A percentile compares a stretch with the other conserved stretches of the same genome.
Evolutionary conservation across 2,888 invertebrate genomes (phyloP).

Genomic region (Pyralis farinalis): DNA sequence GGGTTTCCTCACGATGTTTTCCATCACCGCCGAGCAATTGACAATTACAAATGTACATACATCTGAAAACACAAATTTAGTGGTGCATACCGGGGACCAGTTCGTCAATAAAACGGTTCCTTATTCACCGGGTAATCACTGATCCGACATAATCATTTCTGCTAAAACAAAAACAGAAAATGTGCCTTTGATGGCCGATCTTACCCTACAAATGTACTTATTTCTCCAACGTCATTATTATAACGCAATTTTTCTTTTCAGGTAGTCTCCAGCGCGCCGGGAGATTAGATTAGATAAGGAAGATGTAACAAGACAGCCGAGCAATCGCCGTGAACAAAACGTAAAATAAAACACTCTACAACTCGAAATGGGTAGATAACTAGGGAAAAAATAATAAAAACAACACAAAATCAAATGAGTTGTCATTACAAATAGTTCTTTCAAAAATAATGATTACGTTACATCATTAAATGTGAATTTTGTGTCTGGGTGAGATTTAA

Average conservation of each 20-base stretch:
- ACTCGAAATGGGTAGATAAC: slow-evolving; percentile 5
- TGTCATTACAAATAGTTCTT: neutral
- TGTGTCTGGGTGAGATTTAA: neutral
- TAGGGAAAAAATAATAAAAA: neutral
- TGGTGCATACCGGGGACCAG: no score
- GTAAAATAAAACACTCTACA: neutral
- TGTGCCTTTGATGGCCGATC: neutral
- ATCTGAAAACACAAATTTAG: no score
- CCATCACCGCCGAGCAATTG: no score
- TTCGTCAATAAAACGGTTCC: no score
- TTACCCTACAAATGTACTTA: neutral
- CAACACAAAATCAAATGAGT: neutral
- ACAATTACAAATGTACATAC: no score
- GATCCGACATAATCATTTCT: no score
- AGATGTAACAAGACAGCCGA: slow-evolving; percentile 20
- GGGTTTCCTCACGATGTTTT: no score
- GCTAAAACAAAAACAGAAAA: neutral
- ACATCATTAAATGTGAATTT: neutral
- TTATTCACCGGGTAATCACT: no score
- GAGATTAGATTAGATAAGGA: slow-evolving; percentile 39
- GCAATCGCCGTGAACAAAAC: neutral
- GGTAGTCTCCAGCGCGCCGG: slow-evolving; percentile 26
- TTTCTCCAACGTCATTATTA: slow-evolving; percentile 19
- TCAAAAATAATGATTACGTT: slow-evolving; percentile 2
- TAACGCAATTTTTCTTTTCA: slow-evolving; percentile 38